These are phyloP conservation scores for Varanus salvator DNA, from an alignment of 2,113 vertebrate species.

Conservation along the genomic window DNA sequence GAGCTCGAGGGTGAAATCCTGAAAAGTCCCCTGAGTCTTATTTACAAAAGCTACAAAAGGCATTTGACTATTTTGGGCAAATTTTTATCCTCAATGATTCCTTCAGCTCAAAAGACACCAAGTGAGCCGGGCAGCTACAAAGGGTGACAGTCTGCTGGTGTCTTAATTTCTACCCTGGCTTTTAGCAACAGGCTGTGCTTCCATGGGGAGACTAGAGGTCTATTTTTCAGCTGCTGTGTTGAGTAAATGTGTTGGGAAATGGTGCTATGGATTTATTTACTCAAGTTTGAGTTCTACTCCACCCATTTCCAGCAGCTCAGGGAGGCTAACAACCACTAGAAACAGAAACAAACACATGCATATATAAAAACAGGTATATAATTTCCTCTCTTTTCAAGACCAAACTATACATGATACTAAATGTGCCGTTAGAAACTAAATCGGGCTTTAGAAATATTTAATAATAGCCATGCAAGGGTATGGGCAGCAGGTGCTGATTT, in stretches of 20 bases:
- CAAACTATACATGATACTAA: background rate
- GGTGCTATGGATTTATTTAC: background rate
- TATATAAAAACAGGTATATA: background rate
- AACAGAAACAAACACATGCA: background rate
- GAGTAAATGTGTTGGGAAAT: background rate
- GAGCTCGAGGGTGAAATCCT: slow-evolving; percentile 41
- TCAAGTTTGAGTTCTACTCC: background rate
- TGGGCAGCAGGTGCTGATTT: background rate
- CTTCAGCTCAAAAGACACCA: background rate
- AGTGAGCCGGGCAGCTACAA: background rate
- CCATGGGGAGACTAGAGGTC: slow-evolving; percentile 3
- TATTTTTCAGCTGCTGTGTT: slow-evolving; percentile 4
- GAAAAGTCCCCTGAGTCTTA: slow-evolving; percentile 40
- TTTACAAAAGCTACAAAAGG: slow-evolving; percentile 41
- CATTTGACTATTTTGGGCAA: slow-evolving; percentile 36
- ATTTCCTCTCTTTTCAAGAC: background rate
- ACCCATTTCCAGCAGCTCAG: background rate
- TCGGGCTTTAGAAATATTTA: background rate
- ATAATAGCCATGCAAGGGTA: no score
- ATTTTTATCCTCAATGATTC: slow-evolving; percentile 50
- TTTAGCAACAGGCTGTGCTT: background rate
- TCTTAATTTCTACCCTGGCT: slow-evolving; percentile 18
- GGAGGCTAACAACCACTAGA: background rate
- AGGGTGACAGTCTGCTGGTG: slow-evolving; percentile 7
- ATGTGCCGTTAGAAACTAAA: background rate